Evolutionary conservation across 2,888 invertebrate genomes (phyloP).

Genomic region (Unio delphinus): DNA sequence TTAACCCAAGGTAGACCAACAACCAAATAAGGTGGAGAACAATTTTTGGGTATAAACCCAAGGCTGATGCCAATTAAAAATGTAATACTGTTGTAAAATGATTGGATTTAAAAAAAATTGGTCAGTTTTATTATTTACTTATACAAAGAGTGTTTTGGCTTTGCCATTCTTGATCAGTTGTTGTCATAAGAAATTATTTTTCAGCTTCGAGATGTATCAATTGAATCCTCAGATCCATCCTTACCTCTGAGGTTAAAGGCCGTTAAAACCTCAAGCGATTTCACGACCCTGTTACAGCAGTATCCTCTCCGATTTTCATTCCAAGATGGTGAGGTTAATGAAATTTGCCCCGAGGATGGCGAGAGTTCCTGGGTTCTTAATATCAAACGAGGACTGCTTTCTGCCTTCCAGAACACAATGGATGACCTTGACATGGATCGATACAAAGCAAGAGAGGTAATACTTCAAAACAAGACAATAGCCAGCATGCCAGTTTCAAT

Average conservation of each 20-base stretch:
- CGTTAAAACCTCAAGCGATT: constrained; percentile 20
- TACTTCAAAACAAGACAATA: constrained; percentile 1
- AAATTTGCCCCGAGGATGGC: constrained; percentile 85
- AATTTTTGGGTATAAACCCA: too few relatives aligned
- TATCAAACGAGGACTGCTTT: constrained; percentile 90
- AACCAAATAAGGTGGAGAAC: too few relatives aligned
- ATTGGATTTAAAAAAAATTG: too few relatives aligned
- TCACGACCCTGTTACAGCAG: constrained; percentile 78
- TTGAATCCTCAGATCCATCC: constrained; percentile 38
- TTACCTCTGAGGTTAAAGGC: background rate
- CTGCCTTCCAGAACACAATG: constrained; percentile 92
- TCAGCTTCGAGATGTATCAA: constrained; percentile 36
- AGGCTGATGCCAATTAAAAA: too few relatives aligned
- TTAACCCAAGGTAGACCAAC: too few relatives aligned
- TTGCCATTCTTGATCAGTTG: too few relatives aligned
- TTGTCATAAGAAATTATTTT: constrained; percentile 1
- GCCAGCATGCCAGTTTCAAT: background rate
- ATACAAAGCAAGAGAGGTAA: constrained; percentile 48
- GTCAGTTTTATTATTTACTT: too few relatives aligned
- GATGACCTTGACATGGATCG: constrained; percentile 81
- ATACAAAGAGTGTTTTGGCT: too few relatives aligned
- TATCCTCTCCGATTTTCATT: constrained; percentile 83
- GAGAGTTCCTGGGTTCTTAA: constrained; percentile 88
- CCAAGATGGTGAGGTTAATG: constrained; percentile 83
- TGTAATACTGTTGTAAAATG: too few relatives aligned